Base-by-base conservation (phyloP, 2,797 vertebrate genomes). In the Bovichtus diacanthus region DNA sequence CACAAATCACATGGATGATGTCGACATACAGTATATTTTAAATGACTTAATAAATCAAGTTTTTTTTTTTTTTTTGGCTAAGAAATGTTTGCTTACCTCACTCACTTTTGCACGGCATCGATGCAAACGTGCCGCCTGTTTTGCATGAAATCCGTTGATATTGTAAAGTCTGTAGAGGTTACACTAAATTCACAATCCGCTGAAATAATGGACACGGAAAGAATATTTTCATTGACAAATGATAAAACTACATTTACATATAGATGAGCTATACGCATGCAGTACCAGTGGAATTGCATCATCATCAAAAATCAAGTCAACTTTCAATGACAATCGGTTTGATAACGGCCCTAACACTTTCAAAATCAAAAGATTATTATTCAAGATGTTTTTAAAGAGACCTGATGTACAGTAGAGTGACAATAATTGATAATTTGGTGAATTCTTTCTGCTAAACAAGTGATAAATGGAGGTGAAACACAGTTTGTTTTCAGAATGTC, bases 221-320 rank as follows among this genome's bases (percentile, higher is more conserved):
- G 6, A 10, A 44, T 27, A 13, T 53, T 61, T 59, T 63, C 55
- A 27, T 66, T 41, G 36, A 39, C 10, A 13, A 62, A 46, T 27
- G 29, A 75, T 67, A 46, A 72, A 78, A 66, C 12, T 15, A 11
- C 3, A 85, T 85, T 83, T 74, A 76, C 80, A 83, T 83, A 79
- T 83, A 83, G 62, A 85, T 46, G 39, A 46, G 25, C 49, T 53
- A 18, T 47, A 1, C 6, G 3, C 31, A 15, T 38, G 47, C 56
- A 49, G 5, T 12, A 9, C 43, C 13, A 25, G 56, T 62, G 31
- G 11, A 67, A 34, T 34, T 9, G 16, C 27, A 21, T 74, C 16
- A 29, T 15, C n/a, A 51, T 51, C 49, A 8, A 54, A n/a, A 39
- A 38, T n/a, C 4, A 39, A 23, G 9, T 6, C 21, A n/a, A 34